Base-by-base conservation (phyloP, 92 coral and sea anemone genomes). In the Blastomussa wellsi region DNA sequence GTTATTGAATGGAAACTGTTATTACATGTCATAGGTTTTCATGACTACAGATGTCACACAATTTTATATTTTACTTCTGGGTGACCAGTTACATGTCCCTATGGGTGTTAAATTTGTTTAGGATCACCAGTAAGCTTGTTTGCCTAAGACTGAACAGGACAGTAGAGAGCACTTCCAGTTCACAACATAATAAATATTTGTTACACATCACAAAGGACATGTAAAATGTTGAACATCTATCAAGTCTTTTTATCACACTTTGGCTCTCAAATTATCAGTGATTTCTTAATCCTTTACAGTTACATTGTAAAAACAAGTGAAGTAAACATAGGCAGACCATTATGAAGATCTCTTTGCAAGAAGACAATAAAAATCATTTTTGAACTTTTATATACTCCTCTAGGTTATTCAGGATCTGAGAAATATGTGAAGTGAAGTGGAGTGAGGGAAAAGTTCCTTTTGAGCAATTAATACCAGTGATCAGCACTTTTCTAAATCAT, bases 401-500 rank as follows among this genome's bases (percentile, higher is more conserved):
- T 32, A 26, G 24, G 68, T 62, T 28, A 7, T 62, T 62, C 28
- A 62, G 68, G 3, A 24, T 29, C 68, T 12, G 35, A 1, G 32
- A 62, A 28, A n/a, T n/a, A n/a, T 14, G n/a, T 62, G 5, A 9
- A 26, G 35, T 62, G 68, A 62, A 26, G 75, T 70, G 75, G 44
- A 20, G 3, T 33, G 74, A 6, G 42, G n/a, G 33, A 32, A 36
- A 15, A 69, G 4, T 20, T 70, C 48, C 75, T 8, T 62, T 62
- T 62, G 35, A 62, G 35, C 68, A 62, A n/a, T 62, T 3, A 39
- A 7, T 22, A 26, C 41, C 62, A 79, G 32, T 5, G 19, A 35
- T 64, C 48, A 72, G 32, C 32, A 13, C 42, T 59, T 29, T 35
- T 72, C 74, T 60, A 74, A 74, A 74, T n/a, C 57, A 70, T 70